Base-by-base conservation (phyloP, 2,797 vertebrate genomes). In the Aotus griseimembra region DNA sequence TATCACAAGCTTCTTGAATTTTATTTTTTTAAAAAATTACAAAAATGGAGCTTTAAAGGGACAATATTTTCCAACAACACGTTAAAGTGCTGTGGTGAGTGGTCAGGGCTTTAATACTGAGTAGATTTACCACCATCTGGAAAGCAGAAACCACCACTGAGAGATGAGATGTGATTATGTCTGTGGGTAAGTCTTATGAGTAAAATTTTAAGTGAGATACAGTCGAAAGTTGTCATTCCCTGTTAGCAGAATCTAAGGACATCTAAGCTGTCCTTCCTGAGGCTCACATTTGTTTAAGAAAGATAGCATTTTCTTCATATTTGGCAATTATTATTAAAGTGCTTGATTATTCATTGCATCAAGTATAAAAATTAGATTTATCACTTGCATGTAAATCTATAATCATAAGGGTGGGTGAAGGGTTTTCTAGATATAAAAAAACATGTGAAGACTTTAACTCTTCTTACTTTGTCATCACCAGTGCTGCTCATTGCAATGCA, bases 401-500 rank as follows among this genome's bases (percentile, higher is more conserved):
- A 4, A 13, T 76, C 58, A 33, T 33, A 28, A 33, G 12, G 12
- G 20, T 70, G 3, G 1, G 41, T 48, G 79, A 8, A 12, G 30
- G 15, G 13, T 33, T 72, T 15, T 24, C 83, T 36, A 50, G 30
- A 28, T 22, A 12, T 10, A 14, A 36, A 72, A 76, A 77, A 57
- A 41, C 26, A n/a, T 0, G 5, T 28, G 17, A 88, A 57, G n/a
- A 14, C 61, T 50, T 41, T 26, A 26, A 46, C 36, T 61, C 15
- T 50, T n/a, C 97, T 98, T 97, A 99, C 99, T 98, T 98, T 98
- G 41, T 97, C 95, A 96, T 99, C 99, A 0, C 98, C 93, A 11
- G 99, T 98, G 98, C 99, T 99, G 97, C 99, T 99, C 99, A 99
- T 99, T 0, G 99, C 99, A 9, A 99, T 99, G 88, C 99, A 99